Conservation (phyloP, 2,797 vertebrate species). For the Nannoperca australis region DNA sequence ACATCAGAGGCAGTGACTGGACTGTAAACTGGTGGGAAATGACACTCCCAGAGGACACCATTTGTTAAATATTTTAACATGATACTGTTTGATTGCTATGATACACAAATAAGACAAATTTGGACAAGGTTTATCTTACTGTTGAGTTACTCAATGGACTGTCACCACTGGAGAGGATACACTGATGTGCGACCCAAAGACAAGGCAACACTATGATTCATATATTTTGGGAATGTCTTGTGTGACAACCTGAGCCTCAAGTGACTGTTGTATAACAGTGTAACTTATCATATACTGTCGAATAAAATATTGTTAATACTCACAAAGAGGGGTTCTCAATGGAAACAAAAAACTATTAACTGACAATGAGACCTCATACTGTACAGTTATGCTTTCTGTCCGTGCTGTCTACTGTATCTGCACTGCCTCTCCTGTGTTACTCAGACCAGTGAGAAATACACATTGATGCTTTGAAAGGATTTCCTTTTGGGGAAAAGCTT, state of each 20-base stretch:
- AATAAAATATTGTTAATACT: constrained; percentile 50
- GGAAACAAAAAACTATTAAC: constrained; percentile 28
- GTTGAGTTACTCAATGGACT: constrained; percentile 39
- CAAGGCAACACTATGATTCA: constrained; percentile 36
- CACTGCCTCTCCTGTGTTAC: constrained; percentile 34
- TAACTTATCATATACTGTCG: constrained; percentile 66
- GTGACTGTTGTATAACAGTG: constrained; percentile 48
- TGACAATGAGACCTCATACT: constrained; percentile 43
- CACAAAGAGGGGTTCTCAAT: constrained; percentile 44
- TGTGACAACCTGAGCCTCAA: constrained; percentile 49
- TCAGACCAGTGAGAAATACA: constrained; percentile 32
- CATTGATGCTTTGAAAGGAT: constrained; percentile 34
- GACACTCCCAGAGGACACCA: constrained; percentile 32
- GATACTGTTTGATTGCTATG: constrained; percentile 35
- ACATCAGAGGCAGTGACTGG: constrained; percentile 32
- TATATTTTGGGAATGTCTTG: constrained; percentile 43
- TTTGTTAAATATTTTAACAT: constrained; percentile 42
- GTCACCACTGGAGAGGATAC: constrained; percentile 54
- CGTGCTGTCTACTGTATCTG: constrained; percentile 78
- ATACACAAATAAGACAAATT: constrained; percentile 42
- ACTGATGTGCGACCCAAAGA: constrained; percentile 58
- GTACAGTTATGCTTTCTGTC: constrained; percentile 63
- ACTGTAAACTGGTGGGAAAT: constrained; percentile 46
- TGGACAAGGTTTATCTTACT: constrained; percentile 38
- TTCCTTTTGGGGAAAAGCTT: constrained; percentile 29